Evolutionary conservation across 2,113 vertebrate genomes (phyloP), one percentile per base, ranked within the genome.

Genomic region (Rana temporaria): DNA sequence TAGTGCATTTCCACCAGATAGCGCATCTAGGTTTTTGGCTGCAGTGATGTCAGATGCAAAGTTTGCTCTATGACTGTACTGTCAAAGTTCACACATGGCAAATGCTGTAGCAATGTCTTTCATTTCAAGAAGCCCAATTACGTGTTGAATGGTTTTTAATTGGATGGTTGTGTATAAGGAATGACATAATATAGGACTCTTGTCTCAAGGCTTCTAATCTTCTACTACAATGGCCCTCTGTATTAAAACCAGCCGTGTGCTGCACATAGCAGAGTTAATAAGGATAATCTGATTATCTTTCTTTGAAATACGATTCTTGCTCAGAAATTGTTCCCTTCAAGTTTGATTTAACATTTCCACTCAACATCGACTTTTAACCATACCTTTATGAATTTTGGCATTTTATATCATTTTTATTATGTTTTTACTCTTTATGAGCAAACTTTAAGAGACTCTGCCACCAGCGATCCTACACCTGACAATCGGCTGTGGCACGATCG

Each of bases 251-350:
- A 55, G 42, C 17, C 38, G 17, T 38, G 62, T 26, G 42, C 16
- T 55, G 38, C 59, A 26, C 38, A 18, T 17, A 53, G 75, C 59
- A 65, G 42, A 66, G 32, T 78, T 78, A 78, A 78, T 78, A 78
- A 78, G 75, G 75, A 78, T 78, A 78, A 78, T 78, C 75, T 66
- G 62, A 78, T 78, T 78, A 78, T 78, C 75, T 78, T 52, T 52
- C 75, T 66, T 55, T 78, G 75, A 78, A 78, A 78, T 78, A 55
- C 22, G 60, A 78, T 53, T 78, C 75, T 42, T 63, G 75, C 75
- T 65, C 62, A 65, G 75, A 78, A 66, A 65, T 30, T 78, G 75
- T 52, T 65, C 60, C 38, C 60, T 78, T 77, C 60, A 59, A 74
- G 71, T 74, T 74, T 20, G 30, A 74, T 74, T 74, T 74, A 38